These are phyloP conservation scores for Prionailurus bengalensis DNA, from an alignment of 2,113 vertebrate species.

Conservation along the genomic window DNA sequence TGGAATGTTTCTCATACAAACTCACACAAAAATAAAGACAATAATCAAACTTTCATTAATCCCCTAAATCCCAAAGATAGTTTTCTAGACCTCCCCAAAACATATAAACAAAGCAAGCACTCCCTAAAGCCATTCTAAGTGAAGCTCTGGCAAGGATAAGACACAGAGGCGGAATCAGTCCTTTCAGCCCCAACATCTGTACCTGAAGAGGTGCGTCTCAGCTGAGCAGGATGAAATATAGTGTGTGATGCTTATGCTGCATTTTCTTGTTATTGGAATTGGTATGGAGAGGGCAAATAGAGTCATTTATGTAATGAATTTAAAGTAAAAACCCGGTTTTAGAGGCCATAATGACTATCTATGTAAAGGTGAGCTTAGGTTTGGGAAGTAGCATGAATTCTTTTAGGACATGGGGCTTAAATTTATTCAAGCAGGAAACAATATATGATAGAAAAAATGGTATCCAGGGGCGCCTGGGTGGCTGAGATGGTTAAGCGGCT, in stretches of 20 bases:
- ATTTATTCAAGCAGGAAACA: neutral
- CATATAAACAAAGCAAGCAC: conserved; percentile 20
- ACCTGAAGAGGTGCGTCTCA: conserved; percentile 42
- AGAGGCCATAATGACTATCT: neutral
- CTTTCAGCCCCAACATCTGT: conserved; percentile 56
- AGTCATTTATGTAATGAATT: neutral
- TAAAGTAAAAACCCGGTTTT: neutral
- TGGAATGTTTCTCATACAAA: neutral
- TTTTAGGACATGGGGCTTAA: neutral
- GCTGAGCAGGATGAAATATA: conserved; percentile 53
- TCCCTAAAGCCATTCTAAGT: conserved; percentile 59
- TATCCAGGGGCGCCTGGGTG: neutral
- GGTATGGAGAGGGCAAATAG: neutral
- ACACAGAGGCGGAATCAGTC: conserved; percentile 51
- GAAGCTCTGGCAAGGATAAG: conserved; percentile 74
- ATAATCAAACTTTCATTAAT: conserved; percentile 54
- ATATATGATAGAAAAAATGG: neutral
- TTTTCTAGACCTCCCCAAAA: neutral
- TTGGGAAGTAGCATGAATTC: neutral
- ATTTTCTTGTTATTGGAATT: conserved; percentile 63
- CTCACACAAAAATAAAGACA: neutral
- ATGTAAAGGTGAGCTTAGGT: neutral
- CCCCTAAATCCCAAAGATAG: neutral
- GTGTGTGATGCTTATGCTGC: conserved; percentile 37
- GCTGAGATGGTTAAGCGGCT: too few species aligned